phyloP scores from a whole-genome alignment of 1,140 invertebrate species.

The Eueides isabella region DNA sequence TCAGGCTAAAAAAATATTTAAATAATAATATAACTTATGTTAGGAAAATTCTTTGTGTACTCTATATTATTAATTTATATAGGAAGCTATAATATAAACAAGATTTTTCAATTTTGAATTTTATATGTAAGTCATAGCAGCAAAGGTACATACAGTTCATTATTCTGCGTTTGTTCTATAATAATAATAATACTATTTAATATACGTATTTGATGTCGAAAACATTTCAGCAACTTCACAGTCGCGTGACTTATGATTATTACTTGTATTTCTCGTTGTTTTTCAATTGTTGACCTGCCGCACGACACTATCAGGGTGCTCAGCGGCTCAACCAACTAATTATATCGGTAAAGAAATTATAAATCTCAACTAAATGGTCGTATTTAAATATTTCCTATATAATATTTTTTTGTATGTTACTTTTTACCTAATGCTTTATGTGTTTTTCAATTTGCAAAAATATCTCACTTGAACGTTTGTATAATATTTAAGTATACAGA shows the following conservation, averaged over 20 bases:
- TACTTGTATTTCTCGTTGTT: constrained; percentile 8
- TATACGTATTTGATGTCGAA: constrained; percentile 1
- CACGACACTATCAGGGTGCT: constrained; percentile 3
- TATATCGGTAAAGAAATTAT: not conserved
- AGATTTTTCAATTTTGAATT: no score
- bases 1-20: no score
- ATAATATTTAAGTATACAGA: no score
- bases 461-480: no score
- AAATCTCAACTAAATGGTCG: not conserved
- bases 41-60: not conserved
- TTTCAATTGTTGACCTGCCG: constrained; percentile 6
- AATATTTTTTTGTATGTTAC: not conserved
- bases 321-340: not conserved
- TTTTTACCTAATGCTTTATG: not conserved
- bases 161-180: not conserved
- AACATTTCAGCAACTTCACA: not conserved
- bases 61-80: not conserved
- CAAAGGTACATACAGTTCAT: not conserved
- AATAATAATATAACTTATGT: not conserved
- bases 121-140: not conserved
- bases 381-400: not conserved
- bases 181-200: not conserved
- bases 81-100: not conserved
- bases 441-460: no score
- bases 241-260: constrained; percentile 4